Percentiles rank a stretch among this genome's conserved stretches.
These are phyloP conservation scores for Pocillopora meandrina DNA, from an alignment of 92 coral and sea anemone species.

Conservation along the genomic window DNA sequence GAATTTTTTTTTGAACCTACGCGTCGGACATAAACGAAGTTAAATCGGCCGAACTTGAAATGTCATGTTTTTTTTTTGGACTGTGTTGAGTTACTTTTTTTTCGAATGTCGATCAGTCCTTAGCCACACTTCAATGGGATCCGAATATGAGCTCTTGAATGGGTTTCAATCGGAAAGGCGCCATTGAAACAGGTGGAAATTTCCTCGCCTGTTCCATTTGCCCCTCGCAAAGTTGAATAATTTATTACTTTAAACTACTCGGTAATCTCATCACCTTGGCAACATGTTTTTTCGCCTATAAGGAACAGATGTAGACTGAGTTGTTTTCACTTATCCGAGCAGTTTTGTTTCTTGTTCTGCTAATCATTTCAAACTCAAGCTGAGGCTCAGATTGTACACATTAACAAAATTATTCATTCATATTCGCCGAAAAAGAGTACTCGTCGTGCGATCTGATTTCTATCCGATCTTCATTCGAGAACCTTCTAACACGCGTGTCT, in stretches of 20 bases:
- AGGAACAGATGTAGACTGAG: constrained; percentile 23
- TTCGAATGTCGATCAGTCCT: neutral
- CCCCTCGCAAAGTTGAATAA: constrained; percentile 27
- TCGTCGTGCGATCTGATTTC: neutral
- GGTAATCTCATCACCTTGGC: constrained; percentile 33
- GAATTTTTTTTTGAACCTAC: constrained; percentile 1
- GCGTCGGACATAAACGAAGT: neutral
- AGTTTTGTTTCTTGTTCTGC: constrained; percentile 1
- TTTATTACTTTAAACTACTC: constrained; percentile 18
- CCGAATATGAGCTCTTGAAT: constrained; percentile 27
- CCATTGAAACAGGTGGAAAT: constrained; percentile 41
- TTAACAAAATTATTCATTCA: constrained; percentile 19
- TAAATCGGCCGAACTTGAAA: neutral
- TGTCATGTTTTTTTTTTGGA: neutral
- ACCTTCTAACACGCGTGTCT: neutral
- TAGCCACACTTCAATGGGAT: constrained; percentile 27
- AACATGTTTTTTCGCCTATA: constrained; percentile 12
- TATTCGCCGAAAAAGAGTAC: constrained; percentile 1
- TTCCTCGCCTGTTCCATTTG: constrained; percentile 21
- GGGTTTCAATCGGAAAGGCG: constrained; percentile 18
- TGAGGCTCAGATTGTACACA: constrained; percentile 22
- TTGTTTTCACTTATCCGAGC: neutral
- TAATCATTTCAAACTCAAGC: constrained; percentile 24
- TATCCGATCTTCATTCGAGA: neutral
- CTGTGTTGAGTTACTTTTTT: neutral